Evolutionary conservation across 1,140 invertebrate genomes (phyloP).

Genomic region (Neelides sp.): DNA sequence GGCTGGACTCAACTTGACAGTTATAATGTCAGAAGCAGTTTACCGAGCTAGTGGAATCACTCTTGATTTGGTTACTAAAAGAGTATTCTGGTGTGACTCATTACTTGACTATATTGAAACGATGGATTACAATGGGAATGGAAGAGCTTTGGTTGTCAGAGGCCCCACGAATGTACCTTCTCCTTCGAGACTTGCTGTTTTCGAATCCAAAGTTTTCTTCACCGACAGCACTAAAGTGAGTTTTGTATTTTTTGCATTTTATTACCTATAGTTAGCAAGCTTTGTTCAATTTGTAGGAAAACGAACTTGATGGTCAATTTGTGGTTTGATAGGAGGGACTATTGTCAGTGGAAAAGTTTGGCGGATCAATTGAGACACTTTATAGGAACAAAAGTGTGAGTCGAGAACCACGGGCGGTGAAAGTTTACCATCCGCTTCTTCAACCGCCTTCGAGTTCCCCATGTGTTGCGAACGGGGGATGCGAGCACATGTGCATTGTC

Average conservation of each 20-base stretch:
- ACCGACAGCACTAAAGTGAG: conserved; percentile 89
- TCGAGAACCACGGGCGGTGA: conserved; percentile 69
- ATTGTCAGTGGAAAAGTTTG: conserved; percentile 79
- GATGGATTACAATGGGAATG: conserved; percentile 80
- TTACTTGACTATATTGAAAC: conserved; percentile 90
- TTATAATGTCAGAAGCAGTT: conserved; percentile 77
- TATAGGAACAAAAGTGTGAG: conserved; percentile 61
- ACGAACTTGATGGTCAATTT: too few relatives aligned
- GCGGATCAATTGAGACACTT: conserved; percentile 61
- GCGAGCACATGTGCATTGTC: conserved; percentile 90
- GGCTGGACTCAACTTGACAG: conserved; percentile 68
- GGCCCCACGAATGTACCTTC: conserved; percentile 71
- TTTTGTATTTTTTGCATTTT: too few relatives aligned
- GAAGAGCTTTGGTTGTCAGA: conserved; percentile 60
- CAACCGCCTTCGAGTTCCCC: conserved; percentile 54
- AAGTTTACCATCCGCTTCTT: conserved; percentile 61
- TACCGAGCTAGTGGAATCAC: conserved; percentile 79
- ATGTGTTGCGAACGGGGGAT: conserved; percentile 77
- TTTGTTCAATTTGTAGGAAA: too few relatives aligned
- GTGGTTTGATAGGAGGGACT: too few relatives aligned
- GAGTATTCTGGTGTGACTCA: conserved; percentile 87
- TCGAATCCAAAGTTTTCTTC: conserved; percentile 87
- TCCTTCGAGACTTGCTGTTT: conserved; percentile 67
- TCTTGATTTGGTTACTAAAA: conserved; percentile 68
- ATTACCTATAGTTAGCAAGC: too few relatives aligned